These are phyloP conservation scores for Perca flavescens DNA, from an alignment of 2,113 vertebrate genomes.

Conservation along the genomic window DNA sequence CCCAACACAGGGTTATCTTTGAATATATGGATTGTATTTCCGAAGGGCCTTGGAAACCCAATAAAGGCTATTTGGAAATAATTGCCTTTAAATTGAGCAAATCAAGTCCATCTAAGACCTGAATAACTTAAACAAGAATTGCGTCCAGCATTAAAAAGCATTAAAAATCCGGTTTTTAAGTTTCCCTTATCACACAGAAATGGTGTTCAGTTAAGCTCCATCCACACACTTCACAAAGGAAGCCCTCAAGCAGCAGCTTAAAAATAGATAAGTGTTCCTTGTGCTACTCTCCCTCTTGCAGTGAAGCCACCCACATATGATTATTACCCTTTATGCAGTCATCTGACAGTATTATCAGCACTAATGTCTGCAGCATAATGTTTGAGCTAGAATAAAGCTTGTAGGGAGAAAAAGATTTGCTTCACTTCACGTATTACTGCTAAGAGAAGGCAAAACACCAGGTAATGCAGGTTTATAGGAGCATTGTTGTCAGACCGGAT, in stretches of 20 bases:
- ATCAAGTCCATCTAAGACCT: neutral
- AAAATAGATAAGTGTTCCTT: constrained; percentile 77
- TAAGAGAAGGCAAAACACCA: neutral
- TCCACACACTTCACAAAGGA: constrained; percentile 64
- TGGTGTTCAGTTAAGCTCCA: constrained; percentile 46
- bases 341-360: constrained; percentile 54
- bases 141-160: constrained; percentile 18
- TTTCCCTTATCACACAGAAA: constrained; percentile 3
- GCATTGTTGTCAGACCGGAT: neutral
- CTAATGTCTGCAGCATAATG: constrained; percentile 16
- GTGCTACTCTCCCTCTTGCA: constrained; percentile 57
- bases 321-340: constrained; percentile 58
- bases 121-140: neutral
- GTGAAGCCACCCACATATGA: constrained; percentile 66
- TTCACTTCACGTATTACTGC: neutral
- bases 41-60: neutral
- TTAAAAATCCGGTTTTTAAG: constrained; percentile 30
- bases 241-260: constrained; percentile 63
- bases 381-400: neutral
- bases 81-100: constrained; percentile 5
- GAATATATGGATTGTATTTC: neutral
- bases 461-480: neutral
- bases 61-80: neutral
- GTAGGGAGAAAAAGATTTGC: constrained; percentile 4
- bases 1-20: neutral